phyloP scores from a whole-genome alignment of 1,140 invertebrate species.

The Calycopis cecrops region DNA sequence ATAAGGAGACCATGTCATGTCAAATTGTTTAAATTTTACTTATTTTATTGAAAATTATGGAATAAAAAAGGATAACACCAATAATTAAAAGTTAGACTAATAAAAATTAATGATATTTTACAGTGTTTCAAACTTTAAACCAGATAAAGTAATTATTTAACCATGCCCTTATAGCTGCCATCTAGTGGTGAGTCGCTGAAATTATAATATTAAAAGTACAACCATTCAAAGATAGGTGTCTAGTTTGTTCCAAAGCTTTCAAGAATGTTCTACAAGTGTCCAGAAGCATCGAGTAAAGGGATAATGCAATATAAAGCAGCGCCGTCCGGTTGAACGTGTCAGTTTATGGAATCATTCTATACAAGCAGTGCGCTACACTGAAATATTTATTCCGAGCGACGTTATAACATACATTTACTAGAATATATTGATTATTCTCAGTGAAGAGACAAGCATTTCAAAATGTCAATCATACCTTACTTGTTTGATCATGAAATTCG shows the following conservation, averaged over 20 bases:
- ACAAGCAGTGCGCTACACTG: not conserved
- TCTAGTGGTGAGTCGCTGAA: too few species aligned
- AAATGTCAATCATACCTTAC: conserved; percentile 55
- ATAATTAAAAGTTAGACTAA: too few species aligned
- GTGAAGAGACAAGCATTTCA: conserved; percentile 8
- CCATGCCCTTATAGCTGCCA: too few species aligned
- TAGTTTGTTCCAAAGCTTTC: conserved; percentile 30
- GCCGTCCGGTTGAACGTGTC: conserved; percentile 17
- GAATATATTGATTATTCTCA: not conserved
- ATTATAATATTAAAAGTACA: too few species aligned
- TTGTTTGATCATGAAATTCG: conserved; percentile 46
- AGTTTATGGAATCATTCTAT: conserved; percentile 32
- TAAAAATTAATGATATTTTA: too few species aligned
- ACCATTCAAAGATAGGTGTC: not conserved
- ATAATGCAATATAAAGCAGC: conserved; percentile 36
- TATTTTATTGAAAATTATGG: too few species aligned
- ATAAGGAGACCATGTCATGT: too few species aligned
- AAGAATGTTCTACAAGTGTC: conserved; percentile 28
- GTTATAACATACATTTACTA: not conserved
- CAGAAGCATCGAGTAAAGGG: conserved; percentile 12
- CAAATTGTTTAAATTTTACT: too few species aligned
- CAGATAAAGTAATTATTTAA: too few species aligned
- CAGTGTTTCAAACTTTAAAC: too few species aligned
- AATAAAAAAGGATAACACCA: too few species aligned
- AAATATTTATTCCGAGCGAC: too few species aligned